Conservation (phyloP, 2,797 vertebrate species). For the Semotilus atromaculatus region DNA sequence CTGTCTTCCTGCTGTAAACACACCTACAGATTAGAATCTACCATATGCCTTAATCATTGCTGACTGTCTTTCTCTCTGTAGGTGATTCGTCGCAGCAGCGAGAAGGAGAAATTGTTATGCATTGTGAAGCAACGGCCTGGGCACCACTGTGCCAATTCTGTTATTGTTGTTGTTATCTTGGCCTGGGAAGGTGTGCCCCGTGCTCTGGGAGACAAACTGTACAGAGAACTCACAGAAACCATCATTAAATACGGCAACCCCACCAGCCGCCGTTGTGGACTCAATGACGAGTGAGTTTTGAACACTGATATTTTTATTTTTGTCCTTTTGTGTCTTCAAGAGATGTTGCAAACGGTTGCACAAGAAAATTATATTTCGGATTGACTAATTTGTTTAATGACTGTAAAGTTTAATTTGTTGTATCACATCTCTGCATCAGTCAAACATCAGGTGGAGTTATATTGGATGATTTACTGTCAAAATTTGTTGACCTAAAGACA, state of each 20-base stretch:
- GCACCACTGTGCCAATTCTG: conserved; percentile 92
- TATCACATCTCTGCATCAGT: not conserved
- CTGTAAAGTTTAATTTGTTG: not conserved
- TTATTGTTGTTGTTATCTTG: conserved; percentile 95
- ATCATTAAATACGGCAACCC: conserved; percentile 93
- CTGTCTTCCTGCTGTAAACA: not conserved
- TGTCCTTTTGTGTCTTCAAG: not conserved
- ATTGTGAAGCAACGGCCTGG: conserved; percentile 92
- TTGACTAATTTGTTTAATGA: not conserved
- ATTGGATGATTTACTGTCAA: not conserved
- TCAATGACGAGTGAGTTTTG: conserved; percentile 93
- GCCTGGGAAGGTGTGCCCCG: conserved; percentile 95
- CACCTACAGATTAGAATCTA: not conserved
- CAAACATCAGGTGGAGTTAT: not conserved
- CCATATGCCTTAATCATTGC: not conserved
- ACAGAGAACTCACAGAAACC: conserved; percentile 88
- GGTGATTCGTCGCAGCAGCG: conserved; percentile 90
- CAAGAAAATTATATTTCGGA: not conserved
- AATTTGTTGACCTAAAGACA: not conserved
- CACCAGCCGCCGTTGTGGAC: conserved; percentile 95
- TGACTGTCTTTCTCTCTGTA: conserved; percentile 63
- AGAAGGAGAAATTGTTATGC: conserved; percentile 93
- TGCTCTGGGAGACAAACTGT: conserved; percentile 88
- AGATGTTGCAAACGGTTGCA: not conserved
- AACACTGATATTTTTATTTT: not conserved